Base-by-base conservation (phyloP, 2,113 vertebrate species). In the Rhineura floridana region DNA sequence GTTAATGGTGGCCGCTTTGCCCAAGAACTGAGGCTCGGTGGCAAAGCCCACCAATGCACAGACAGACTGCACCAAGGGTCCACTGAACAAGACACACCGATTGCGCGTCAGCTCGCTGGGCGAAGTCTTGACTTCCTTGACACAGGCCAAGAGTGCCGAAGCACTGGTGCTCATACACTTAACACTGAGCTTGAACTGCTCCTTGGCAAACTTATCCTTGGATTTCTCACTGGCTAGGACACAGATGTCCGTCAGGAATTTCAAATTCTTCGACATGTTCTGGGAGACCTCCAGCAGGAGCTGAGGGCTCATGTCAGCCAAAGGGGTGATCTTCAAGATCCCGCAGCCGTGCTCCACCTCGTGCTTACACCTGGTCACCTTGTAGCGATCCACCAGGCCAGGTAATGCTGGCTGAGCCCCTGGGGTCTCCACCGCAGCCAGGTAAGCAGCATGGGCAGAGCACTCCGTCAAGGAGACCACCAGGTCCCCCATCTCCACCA, bases 21-120 rank as follows among this genome's bases (percentile, higher is more conserved):
- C 99, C 95, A 99, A 96, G 96, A 99, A 99, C 96, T 98, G 98
- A 23, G 99, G 98, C 97, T 99, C 99, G 5, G 98, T 99, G 95
- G 99, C 99, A 62, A 99, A 99, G 84, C 98, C 99, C 36, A 99
- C 99, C 91, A 99, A 95, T 44, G 99, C 98, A 3, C 97, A 93
- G 89, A 99, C 99, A 0, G 99, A 97, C 95, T 99, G 99, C 91
- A 98, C 98, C 93, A 99, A 97, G 36, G 99, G 98, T 28, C 97
- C 98, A 0, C 98, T 97, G 91, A 99, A 99, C 39, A 99, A 98
- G n/a, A 98, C 97, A 8, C 99, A 99, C 33, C 99, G 98, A 93
- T 96, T 97, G 81, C 98, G 96, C 0, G 98, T 98, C 95, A 98
- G 97, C 94, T 99, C 99, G 3, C 98, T 97, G 88, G 99, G 99